Base-by-base conservation (phyloP, 2,888 invertebrate genomes). In the Mimumesa dahlbomi region DNA sequence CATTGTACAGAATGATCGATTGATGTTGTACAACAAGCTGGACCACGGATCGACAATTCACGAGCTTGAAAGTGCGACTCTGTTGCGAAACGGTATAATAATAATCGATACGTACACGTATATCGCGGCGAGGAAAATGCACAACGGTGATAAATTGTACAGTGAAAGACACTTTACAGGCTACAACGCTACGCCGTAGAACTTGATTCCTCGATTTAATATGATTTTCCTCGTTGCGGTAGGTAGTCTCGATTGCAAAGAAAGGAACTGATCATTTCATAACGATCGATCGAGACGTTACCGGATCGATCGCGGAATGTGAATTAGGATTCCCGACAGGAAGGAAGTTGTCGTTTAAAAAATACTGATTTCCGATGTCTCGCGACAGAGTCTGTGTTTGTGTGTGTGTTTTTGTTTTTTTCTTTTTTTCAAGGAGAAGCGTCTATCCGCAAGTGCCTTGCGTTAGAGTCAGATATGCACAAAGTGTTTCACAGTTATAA, bases 401-500 rank as follows among this genome's bases (percentile, higher is more conserved):
- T n/a, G n/a, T n/a, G n/a, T n/a, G n/a, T n/a, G n/a, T n/a, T n/a
- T n/a, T n/a, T n/a, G n/a, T n/a, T n/a, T n/a, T n/a, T n/a, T n/a
- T n/a, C n/a, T n/a, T n/a, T n/a, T 19, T 31, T 14, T 29, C 34
- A 43, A 25, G n/a, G 31, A 43, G 63, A 62, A 45, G 68, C 45
- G 66, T 61, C 53, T 43, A 48, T 53, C 61, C 54, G 40, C 42
- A 56, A 50, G 50, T 40, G 31, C 58, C 50, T 46, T 65, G 75
- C 68, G 62, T 48, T n/a, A 62, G 53, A 77, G 49, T 68, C 77
- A 66, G 77, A 68, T 79, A 79, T 77, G 73, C 79, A 79, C 68
- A 79, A 72, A 79, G 82, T 85, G 76, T 75, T 85, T 85, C 82
- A 83, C 84, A 87, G 82, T 86, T 86, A 87, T 74, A 83, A 86